Conservation (phyloP, 2,797 vertebrate genomes). For the Mycteria americana region DNA sequence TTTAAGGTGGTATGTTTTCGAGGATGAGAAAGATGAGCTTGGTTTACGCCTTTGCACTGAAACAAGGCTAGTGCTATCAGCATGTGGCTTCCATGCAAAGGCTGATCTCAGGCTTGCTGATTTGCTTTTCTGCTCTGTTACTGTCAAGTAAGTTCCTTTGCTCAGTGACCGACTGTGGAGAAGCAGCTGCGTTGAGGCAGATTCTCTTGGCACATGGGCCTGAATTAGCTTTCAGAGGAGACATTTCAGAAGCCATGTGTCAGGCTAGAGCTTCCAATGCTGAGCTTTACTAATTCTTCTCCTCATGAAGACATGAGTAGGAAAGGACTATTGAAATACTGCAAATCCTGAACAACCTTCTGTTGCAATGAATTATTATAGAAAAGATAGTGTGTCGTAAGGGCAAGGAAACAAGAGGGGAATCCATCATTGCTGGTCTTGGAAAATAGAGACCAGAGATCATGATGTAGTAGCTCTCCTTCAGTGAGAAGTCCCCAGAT, state of each 20-base stretch:
- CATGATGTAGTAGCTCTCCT: rapidly evolving
- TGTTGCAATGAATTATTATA: background rate
- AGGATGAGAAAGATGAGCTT: background rate
- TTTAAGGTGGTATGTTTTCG: background rate
- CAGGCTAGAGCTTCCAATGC: background rate
- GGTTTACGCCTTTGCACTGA: background rate
- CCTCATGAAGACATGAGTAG: background rate
- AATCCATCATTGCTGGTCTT: background rate
- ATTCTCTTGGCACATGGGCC: background rate
- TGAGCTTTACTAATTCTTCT: background rate
- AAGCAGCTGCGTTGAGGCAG: background rate
- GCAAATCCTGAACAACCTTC: background rate
- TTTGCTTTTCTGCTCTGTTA: background rate
- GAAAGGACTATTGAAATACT: background rate
- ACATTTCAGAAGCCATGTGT: background rate
- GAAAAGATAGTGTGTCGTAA: background rate
- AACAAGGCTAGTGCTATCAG: background rate
- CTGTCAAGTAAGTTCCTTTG: background rate
- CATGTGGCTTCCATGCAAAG: background rate
- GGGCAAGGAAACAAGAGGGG: background rate
- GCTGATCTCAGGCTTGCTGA: background rate
- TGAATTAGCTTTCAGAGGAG: background rate
- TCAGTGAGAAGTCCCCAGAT: background rate
- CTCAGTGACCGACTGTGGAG: background rate
- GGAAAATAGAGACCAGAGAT: background rate